Conservation (phyloP, 1,140 invertebrate species). For the Eriosoma lanigerum region DNA sequence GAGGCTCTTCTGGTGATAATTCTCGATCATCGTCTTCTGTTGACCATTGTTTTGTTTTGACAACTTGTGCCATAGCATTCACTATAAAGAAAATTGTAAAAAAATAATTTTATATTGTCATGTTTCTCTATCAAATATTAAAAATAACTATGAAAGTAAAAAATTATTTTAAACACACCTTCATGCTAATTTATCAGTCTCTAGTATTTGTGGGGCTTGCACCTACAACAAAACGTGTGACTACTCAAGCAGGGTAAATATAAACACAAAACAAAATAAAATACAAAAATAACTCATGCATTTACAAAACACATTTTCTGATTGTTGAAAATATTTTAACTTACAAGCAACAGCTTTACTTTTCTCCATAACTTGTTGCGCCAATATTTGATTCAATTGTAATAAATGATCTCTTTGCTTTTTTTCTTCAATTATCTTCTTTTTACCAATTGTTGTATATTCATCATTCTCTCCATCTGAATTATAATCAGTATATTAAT, state of each 20-base stretch:
- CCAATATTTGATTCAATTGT: conserved; percentile 85
- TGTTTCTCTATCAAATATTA: neutral
- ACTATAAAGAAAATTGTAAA: conserved; percentile 61
- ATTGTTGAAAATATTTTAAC: conserved; percentile 55
- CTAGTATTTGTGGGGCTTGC: conserved; percentile 49
- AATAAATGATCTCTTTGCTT: conserved; percentile 82
- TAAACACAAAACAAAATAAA: conserved; percentile 13
- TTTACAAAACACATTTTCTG: conserved; percentile 26
- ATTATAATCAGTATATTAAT: neutral
- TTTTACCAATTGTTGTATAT: conserved; percentile 59
- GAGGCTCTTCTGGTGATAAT: conserved; percentile 66
- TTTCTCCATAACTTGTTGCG: conserved; percentile 91
- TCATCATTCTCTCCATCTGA: conserved; percentile 59
- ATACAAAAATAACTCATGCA: conserved; percentile 46
- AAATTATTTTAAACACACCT: conserved; percentile 44
- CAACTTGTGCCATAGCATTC: conserved; percentile 70
- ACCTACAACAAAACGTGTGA: conserved; percentile 49
- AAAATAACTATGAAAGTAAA: neutral
- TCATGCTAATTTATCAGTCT: conserved; percentile 42
- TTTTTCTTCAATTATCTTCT: conserved; percentile 77
- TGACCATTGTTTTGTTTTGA: conserved; percentile 55
- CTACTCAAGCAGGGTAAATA: conserved; percentile 47
- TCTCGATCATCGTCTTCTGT: conserved; percentile 69
- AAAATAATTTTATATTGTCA: conserved; percentile 48
- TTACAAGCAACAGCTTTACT: conserved; percentile 90